Percentiles rank a stretch among this genome's conserved stretches.
Conservation (phyloP, 2,888 invertebrate species). For the Celastrina argiolus region DNA sequence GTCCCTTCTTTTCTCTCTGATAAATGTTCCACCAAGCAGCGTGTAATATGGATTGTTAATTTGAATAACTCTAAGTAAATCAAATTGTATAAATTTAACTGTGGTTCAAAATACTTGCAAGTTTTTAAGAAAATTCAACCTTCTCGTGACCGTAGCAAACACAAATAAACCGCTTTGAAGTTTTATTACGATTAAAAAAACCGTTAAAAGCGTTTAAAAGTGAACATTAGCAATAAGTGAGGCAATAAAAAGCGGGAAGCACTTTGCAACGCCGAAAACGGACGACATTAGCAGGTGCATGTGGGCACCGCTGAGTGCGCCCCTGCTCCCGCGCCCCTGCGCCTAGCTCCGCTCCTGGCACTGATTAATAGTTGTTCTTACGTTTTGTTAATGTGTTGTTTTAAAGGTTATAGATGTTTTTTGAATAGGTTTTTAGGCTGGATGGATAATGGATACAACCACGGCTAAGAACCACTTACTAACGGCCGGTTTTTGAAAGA, state of each 20-base stretch:
- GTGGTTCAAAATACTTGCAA: too few species aligned
- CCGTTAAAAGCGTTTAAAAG: not conserved
- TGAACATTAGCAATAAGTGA: slow-evolving; percentile 4
- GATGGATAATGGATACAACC: not conserved
- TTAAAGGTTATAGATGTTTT: too few species aligned
- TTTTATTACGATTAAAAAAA: not conserved
- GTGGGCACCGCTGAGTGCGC: slow-evolving; percentile 9
- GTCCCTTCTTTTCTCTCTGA: too few species aligned
- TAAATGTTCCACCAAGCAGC: too few species aligned
- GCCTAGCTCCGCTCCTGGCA: not conserved
- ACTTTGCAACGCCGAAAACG: slow-evolving; percentile 10
- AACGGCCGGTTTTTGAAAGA: too few species aligned
- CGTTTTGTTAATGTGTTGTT: not conserved
- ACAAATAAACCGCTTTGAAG: not conserved
- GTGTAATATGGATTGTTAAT: too few species aligned
- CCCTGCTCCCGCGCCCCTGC: not conserved
- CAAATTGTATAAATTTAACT: too few species aligned
- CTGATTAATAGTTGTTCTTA: not conserved
- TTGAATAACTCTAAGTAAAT: too few species aligned
- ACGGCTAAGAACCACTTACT: too few species aligned
- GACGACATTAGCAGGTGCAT: slow-evolving; percentile 16
- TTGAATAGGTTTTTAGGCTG: not conserved
- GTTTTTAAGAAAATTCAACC: too few species aligned
- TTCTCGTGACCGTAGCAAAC: not conserved
- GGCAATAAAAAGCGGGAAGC: slow-evolving; percentile 1